phyloP scores from a whole-genome alignment of 2,797 vertebrate species.

The Cryptoprocta ferox region DNA sequence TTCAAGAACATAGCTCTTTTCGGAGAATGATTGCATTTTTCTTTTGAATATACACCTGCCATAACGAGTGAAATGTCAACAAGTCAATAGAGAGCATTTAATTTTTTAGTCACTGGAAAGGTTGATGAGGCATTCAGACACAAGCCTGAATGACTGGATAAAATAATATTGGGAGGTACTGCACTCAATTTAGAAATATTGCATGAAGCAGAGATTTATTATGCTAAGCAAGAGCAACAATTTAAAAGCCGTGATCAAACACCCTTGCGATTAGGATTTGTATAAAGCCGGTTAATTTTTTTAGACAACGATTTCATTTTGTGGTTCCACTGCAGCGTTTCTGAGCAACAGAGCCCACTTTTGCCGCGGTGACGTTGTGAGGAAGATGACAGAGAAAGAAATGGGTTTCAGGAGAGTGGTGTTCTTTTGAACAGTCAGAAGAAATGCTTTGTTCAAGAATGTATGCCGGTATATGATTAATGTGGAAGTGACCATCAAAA shows the following conservation, averaged over 20 bases:
- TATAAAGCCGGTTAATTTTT: slow-evolving; percentile 43
- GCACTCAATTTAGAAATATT: slow-evolving; percentile 60
- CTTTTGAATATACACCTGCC: slow-evolving; percentile 62
- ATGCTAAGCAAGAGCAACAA: slow-evolving; percentile 51
- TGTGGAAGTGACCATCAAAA: not conserved
- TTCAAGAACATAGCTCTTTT: slow-evolving; percentile 16
- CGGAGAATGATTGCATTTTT: slow-evolving; percentile 48
- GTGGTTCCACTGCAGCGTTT: slow-evolving; percentile 22
- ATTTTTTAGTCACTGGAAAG: slow-evolving; percentile 74
- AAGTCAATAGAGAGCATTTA: slow-evolving; percentile 69
- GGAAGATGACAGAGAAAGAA: slow-evolving; percentile 43
- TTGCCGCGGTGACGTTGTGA: not conserved
- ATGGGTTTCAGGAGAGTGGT: not conserved
- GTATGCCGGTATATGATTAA: slow-evolving; percentile 35
- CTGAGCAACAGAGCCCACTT: slow-evolving; percentile 26
- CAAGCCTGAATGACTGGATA: slow-evolving; percentile 46
- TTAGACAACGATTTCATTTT: slow-evolving; percentile 59
- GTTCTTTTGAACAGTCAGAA: not conserved
- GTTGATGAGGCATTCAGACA: slow-evolving; percentile 67
- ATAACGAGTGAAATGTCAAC: slow-evolving; percentile 70
- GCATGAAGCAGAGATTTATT: slow-evolving; percentile 59
- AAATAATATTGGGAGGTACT: slow-evolving; percentile 67
- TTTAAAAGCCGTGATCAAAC: slow-evolving; percentile 38
- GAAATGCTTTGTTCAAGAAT: slow-evolving; percentile 47
- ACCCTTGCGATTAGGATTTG: slow-evolving; percentile 48